Evolutionary conservation across 2,888 invertebrate genomes (phyloP).

Genomic region (Drosophila planitibia): DNA sequence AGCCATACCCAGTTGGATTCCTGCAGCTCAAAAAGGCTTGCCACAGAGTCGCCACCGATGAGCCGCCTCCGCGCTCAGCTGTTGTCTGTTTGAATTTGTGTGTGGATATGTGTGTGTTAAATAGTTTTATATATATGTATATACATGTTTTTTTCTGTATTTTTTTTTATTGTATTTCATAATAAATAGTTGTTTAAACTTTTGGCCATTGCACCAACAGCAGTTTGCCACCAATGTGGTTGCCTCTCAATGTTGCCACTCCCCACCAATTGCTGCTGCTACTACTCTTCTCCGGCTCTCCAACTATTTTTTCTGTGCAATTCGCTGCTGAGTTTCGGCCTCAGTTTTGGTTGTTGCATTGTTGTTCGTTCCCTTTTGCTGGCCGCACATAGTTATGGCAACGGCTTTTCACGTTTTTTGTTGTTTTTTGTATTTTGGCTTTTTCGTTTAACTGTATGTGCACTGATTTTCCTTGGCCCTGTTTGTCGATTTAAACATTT

Average conservation of each 20-base stretch:
- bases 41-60: constrained; percentile 58
- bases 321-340: constrained; percentile 56
- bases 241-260: constrained; percentile 49
- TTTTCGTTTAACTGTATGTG: constrained; percentile 62
- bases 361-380: constrained; percentile 60
- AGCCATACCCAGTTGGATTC: constrained; percentile 59
- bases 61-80: constrained; percentile 69
- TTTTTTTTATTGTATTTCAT: constrained; percentile 72
- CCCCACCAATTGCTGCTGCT: constrained; percentile 1
- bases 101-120: constrained; percentile 22
- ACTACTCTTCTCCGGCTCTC: constrained; percentile 40
- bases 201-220: constrained; percentile 63
- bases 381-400: constrained; percentile 82
- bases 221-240: constrained; percentile 80
- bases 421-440: constrained; percentile 50
- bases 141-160: constrained; percentile 14
- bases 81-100: constrained; percentile 61
- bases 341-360: constrained; percentile 50
- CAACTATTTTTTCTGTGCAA: constrained; percentile 72
- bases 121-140: constrained; percentile 36
- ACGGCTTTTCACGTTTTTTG: constrained; percentile 47
- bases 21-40: constrained; percentile 60
- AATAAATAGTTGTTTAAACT: constrained; percentile 81
- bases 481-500: constrained; percentile 34
- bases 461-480: constrained; percentile 62